These are phyloP conservation scores for Pyrochroa serraticornis DNA, from an alignment of 2,888 invertebrate genomes.

Conservation along the genomic window DNA sequence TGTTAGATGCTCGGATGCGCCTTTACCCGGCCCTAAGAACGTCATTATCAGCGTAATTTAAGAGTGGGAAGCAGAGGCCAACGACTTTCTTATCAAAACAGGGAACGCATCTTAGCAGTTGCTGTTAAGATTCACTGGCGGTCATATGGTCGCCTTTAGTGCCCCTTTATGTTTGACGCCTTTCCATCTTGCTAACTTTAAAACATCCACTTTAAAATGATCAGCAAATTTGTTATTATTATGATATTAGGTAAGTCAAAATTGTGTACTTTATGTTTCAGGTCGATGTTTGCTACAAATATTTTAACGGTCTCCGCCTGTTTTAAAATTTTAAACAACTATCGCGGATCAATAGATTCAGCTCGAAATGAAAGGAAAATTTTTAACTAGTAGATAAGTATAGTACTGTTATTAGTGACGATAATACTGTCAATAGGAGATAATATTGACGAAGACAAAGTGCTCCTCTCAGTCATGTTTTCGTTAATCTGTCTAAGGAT, in stretches of 20 bases:
- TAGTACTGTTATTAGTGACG: no score
- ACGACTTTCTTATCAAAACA: constrained; percentile 47
- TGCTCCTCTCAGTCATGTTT: no score
- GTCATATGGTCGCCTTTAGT: constrained; percentile 12
- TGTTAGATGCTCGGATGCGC: background rate
- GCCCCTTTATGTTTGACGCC: constrained; percentile 2
- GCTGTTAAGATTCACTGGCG: constrained; percentile 30
- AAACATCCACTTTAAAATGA: constrained; percentile 27
- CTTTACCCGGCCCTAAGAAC: constrained; percentile 1
- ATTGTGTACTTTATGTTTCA: no score
- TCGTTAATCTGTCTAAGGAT: no score
- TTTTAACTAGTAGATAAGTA: no score
- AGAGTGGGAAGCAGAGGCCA: constrained; percentile 47
- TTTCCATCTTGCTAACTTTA: constrained; percentile 6
- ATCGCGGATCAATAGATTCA: no score
- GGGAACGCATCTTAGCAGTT: constrained; percentile 38
- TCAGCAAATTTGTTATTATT: constrained; percentile 33
- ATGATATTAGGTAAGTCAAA: constrained; percentile 34
- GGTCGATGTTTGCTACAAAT: no score
- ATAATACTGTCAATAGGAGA: no score
- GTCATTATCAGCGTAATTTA: constrained; percentile 20
- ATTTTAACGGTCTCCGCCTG: no score
- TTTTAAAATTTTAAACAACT: no score
- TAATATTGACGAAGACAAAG: no score
- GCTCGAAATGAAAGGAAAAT: no score